A percentile compares a stretch with the other conserved stretches of the same genome.
phyloP scores from a whole-genome alignment of 2,113 vertebrate species.

The Mesembrinibis cayennensis region DNA sequence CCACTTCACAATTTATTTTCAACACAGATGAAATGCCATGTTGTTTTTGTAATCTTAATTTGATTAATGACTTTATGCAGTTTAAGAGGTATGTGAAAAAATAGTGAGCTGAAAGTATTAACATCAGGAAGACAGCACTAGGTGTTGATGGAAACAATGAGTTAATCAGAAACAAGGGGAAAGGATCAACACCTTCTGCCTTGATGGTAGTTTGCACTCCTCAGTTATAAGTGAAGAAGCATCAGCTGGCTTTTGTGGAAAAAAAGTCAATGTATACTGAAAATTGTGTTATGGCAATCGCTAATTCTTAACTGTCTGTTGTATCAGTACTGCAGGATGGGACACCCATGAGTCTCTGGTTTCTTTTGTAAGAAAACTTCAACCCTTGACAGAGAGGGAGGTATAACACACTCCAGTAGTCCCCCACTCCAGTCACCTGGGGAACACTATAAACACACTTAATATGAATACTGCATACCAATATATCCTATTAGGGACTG shows the following conservation, averaged over 20 bases:
- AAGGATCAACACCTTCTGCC: not conserved
- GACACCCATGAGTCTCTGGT: not conserved
- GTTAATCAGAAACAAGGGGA: not conserved
- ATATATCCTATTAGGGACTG: not conserved
- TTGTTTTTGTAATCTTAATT: not conserved
- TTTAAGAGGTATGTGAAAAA: not conserved
- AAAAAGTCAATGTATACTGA: not conserved
- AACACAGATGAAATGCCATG: not conserved
- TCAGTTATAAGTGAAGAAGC: not conserved
- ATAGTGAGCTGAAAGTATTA: not conserved
- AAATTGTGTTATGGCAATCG: not conserved
- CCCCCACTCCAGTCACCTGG: not conserved
- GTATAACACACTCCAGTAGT: not conserved
- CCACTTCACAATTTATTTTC: not conserved
- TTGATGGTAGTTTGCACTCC: not conserved
- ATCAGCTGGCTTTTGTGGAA: not conserved
- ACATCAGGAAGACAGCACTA: not conserved
- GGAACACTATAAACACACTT: not conserved
- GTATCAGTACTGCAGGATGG: not conserved
- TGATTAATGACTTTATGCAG: not conserved
- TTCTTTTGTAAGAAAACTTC: not conserved
- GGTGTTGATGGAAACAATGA: not conserved
- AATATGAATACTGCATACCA: not conserved
- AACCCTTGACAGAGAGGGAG: not conserved
- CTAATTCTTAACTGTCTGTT: not conserved